Evolutionary conservation across 2,888 invertebrate species (phyloP).

Genomic region (Horisme vitalbata): DNA sequence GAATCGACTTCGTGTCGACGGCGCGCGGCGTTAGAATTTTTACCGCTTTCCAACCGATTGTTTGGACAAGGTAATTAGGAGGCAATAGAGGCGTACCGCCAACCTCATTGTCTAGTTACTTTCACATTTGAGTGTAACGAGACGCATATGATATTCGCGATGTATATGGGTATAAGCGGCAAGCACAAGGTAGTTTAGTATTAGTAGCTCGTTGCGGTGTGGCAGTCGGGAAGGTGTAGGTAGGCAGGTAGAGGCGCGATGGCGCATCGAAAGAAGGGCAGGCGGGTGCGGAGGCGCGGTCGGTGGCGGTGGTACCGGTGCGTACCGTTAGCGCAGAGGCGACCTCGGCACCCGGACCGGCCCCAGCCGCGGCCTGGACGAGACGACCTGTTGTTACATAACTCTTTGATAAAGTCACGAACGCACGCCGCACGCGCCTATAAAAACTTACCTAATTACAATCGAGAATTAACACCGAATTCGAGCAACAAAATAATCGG

Average conservation of each 20-base stretch:
- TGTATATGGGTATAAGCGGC: constrained; percentile 16
- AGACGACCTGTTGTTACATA: constrained; percentile 40
- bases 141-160: constrained; percentile 15
- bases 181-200: constrained; percentile 14
- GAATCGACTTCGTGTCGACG: constrained; percentile 72
- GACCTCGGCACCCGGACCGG: constrained; percentile 37
- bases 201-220: constrained; percentile 13
- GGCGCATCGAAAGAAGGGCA: constrained; percentile 41
- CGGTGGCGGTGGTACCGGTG: constrained; percentile 51
- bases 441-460: constrained; percentile 52
- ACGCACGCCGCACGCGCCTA: constrained; percentile 44
- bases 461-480: constrained; percentile 53
- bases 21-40: constrained; percentile 67
- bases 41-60: constrained; percentile 62
- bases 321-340: constrained; percentile 59
- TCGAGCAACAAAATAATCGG: constrained; percentile 47
- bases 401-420: constrained; percentile 42
- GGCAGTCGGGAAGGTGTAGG: constrained; percentile 5
- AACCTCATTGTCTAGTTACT: constrained; percentile 22
- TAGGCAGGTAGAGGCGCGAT: constrained; percentile 12
- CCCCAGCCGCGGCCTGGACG: constrained; percentile 20
- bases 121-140: constrained; percentile 23
- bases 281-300: constrained; percentile 34
- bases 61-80: constrained; percentile 72
- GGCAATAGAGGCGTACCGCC: constrained; percentile 45